Percentiles rank a stretch among this genome's conserved stretches.
phyloP scores from a whole-genome alignment of 2,888 invertebrate species.

The Neoascia interrupta region DNA sequence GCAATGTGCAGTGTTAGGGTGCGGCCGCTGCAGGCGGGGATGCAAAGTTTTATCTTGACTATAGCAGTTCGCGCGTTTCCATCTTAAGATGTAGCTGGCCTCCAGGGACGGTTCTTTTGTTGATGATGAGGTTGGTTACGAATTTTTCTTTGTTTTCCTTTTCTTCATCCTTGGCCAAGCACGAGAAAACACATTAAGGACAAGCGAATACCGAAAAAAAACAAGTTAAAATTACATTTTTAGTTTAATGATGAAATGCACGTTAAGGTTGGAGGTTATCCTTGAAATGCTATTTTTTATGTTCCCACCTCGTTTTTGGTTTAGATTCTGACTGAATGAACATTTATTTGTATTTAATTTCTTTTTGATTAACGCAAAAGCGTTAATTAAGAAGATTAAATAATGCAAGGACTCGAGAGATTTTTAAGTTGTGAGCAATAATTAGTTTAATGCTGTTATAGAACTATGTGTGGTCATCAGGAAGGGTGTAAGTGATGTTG shows the following conservation, averaged over 20 bases:
- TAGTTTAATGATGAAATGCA: constrained; percentile 36
- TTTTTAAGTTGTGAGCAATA: too few relatives aligned
- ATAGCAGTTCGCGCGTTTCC: constrained; percentile 11
- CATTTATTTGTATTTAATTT: constrained; percentile 53
- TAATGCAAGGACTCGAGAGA: too few relatives aligned
- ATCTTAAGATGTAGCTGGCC: constrained; percentile 33
- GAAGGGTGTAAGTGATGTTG: too few relatives aligned
- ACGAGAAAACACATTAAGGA: constrained; percentile 39
- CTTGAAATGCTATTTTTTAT: constrained; percentile 16
- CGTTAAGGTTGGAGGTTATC: constrained; percentile 6
- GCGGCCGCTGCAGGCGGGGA: constrained; percentile 41
- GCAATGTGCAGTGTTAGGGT: constrained; percentile 14
- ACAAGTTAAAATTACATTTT: constrained; percentile 49
- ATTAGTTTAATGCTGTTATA: too few relatives aligned
- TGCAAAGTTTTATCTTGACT: constrained; percentile 40
- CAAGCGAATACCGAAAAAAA: constrained; percentile 3
- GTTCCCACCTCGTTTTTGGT: too few relatives aligned
- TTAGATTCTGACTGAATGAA: too few relatives aligned
- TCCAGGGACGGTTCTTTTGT: background rate
- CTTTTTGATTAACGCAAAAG: constrained; percentile 42
- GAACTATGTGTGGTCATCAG: too few relatives aligned
- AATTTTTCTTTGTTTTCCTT: constrained; percentile 7
- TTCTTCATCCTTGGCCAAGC: constrained; percentile 18
- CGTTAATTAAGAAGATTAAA: constrained; percentile 34
- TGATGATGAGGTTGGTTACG: constrained; percentile 10